These are phyloP conservation scores for Agrypnus murinus DNA, from an alignment of 2,888 invertebrate genomes.

Conservation along the genomic window DNA sequence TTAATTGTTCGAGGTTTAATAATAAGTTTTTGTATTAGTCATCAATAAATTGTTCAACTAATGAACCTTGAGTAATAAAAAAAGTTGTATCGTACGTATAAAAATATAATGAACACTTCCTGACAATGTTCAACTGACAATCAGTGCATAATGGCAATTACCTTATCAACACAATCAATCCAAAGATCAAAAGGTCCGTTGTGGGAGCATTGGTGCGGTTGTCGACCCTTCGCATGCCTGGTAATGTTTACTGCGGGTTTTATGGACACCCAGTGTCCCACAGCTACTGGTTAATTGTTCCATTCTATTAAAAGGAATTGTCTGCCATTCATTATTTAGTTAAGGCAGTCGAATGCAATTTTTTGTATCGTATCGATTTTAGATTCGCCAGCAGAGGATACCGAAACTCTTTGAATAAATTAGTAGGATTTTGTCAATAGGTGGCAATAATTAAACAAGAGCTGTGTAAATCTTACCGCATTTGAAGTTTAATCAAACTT, in stretches of 20 bases:
- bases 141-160: conserved; percentile 53
- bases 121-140: conserved; percentile 29
- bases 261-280: conserved; percentile 23
- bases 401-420: not conserved
- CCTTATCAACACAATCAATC: conserved; percentile 57
- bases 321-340: conserved; percentile 17
- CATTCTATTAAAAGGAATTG: conserved; percentile 21
- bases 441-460: not conserved
- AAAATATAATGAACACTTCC: conserved; percentile 34
- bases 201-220: conserved; percentile 50
- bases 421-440: not conserved
- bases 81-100: too few species aligned
- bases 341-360: not conserved
- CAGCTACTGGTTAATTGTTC: conserved; percentile 25
- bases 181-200: conserved; percentile 55
- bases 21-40: too few species aligned
- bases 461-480: not conserved
- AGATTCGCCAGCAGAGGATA: not conserved
- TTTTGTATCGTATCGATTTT: not conserved
- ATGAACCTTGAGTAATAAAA: too few species aligned
- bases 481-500: conserved; percentile 3
- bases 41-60: too few species aligned
- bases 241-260: conserved; percentile 28
- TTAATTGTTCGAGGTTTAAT: conserved; percentile 13
- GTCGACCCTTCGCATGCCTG: conserved; percentile 36